Conservation (phyloP, 2,113 vertebrate genomes). For the Zapus hudsonius region DNA sequence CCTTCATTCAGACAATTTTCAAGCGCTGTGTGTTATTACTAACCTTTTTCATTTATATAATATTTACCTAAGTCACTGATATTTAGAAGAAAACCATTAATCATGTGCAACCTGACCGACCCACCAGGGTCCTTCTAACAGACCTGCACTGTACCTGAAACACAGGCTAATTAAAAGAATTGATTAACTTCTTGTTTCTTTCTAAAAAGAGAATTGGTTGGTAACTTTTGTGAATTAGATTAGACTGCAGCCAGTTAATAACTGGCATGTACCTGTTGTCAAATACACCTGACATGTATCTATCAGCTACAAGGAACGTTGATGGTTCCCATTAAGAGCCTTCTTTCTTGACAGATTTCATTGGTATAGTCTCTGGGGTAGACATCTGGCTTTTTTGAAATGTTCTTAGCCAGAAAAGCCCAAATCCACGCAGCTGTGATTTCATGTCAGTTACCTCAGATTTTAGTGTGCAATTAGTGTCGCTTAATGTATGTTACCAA, state of each 20-base stretch:
- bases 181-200: conserved; percentile 87
- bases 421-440: conserved; percentile 81
- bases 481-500: conserved; percentile 89
- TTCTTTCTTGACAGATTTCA: conserved; percentile 70
- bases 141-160: conserved; percentile 85
- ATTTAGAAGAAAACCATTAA: too few species aligned
- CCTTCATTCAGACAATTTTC: too few species aligned
- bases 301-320: conserved; percentile 81
- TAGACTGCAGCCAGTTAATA: conserved; percentile 88
- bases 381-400: conserved; percentile 77
- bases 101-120: conserved; percentile 81
- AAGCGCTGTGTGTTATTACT: not conserved
- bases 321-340: conserved; percentile 82
- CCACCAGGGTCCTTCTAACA: conserved; percentile 86
- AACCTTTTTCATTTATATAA: too few species aligned
- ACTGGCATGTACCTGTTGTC: conserved; percentile 85
- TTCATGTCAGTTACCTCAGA: conserved; percentile 89
- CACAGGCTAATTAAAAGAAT: conserved; percentile 87
- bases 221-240: conserved; percentile 86
- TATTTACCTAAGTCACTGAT: too few species aligned
- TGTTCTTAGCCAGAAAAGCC: conserved; percentile 82
- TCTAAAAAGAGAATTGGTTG: conserved; percentile 85
- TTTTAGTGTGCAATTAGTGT: conserved; percentile 89
- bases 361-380: conserved; percentile 70
- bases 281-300: too few species aligned